Conservation (phyloP, 2,113 vertebrate genomes). For the Sebastes schlegelii region DNA sequence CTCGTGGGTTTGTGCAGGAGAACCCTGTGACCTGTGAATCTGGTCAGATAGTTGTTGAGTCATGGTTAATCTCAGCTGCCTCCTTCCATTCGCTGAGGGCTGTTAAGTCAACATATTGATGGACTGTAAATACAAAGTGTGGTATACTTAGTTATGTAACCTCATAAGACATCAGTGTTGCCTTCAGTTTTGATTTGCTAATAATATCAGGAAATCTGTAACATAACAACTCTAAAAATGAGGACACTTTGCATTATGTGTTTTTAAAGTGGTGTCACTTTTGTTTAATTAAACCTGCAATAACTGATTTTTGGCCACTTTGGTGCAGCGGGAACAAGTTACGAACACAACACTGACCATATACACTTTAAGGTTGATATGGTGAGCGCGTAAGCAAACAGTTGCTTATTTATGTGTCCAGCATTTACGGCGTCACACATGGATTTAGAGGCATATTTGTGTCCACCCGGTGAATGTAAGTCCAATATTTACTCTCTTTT, state of each 20-base stretch:
- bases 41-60: constrained; percentile 65
- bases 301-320: background rate
- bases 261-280: background rate
- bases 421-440: background rate
- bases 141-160: background rate
- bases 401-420: background rate
- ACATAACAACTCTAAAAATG: background rate
- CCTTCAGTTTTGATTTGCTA: background rate
- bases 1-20: constrained; percentile 21
- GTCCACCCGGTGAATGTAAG: background rate
- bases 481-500: background rate
- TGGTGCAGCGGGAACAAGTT: background rate
- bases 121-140: background rate
- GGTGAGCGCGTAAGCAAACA: background rate
- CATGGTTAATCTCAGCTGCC: constrained; percentile 64
- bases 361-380: background rate
- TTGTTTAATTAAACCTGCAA: background rate
- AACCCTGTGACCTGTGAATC: constrained; percentile 59
- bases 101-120: background rate
- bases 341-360: background rate
- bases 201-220: background rate
- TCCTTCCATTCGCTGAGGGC: constrained; percentile 17
- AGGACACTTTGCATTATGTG: background rate
- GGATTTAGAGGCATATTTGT: background rate
- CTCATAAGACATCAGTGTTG: background rate